phyloP scores from a whole-genome alignment of 1,140 invertebrate genomes.

The Bicyclus anynana region DNA sequence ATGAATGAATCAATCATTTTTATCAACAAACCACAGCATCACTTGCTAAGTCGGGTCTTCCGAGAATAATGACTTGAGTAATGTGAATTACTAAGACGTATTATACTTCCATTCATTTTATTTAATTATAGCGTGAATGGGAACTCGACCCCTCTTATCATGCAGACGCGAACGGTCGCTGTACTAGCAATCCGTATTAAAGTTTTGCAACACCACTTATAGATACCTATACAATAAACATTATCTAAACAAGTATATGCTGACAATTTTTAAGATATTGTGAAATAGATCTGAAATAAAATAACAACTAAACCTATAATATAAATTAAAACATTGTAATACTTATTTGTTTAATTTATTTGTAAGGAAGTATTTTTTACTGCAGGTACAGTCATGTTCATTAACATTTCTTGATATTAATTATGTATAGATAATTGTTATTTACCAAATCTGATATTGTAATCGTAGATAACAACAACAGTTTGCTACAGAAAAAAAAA shows the following conservation, averaged over 20 bases:
- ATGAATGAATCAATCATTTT: not conserved
- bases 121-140: conserved; percentile 41
- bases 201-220: conserved; percentile 13
- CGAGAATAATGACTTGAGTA: conserved; percentile 18
- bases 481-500: too few species aligned
- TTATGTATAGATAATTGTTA: too few species aligned
- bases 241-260: not conserved
- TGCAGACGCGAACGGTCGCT: conserved; percentile 21
- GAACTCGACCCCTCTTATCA: conserved; percentile 43
- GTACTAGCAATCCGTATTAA: conserved; percentile 4
- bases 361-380: too few species aligned
- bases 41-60: conserved; percentile 5
- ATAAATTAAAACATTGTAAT: too few species aligned
- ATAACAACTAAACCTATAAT: too few species aligned
- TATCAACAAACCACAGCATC: not conserved
- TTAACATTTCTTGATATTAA: too few species aligned
- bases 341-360: too few species aligned
- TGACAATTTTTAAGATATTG: not conserved
- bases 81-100: conserved; percentile 22
- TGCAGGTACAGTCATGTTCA: too few species aligned
- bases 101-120: conserved; percentile 31
- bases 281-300: too few species aligned
- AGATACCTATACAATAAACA: not conserved
- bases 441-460: too few species aligned
- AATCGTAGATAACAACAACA: too few species aligned